These are phyloP conservation scores for Perca fluviatilis DNA, from an alignment of 2,113 vertebrate species.

Conservation along the genomic window DNA sequence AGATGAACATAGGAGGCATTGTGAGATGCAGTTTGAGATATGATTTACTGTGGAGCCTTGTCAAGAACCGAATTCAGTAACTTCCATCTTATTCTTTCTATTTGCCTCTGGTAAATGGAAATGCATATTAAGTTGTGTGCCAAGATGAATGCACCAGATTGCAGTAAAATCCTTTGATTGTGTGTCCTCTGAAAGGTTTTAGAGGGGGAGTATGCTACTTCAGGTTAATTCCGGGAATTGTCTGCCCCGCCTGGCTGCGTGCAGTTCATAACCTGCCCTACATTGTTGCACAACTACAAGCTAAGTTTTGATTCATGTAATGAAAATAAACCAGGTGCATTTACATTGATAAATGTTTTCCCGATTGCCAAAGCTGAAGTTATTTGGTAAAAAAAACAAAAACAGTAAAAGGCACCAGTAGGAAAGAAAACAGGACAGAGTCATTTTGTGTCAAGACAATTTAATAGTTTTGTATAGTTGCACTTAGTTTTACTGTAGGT, in stretches of 20 bases:
- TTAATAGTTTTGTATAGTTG: slow-evolving; percentile 10
- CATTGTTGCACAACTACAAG: slow-evolving; percentile 31
- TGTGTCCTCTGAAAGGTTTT: not conserved
- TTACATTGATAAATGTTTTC: not conserved
- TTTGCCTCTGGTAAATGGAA: not conserved
- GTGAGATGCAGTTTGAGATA: not conserved
- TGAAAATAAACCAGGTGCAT: slow-evolving; percentile 1
- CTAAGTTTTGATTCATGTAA: slow-evolving; percentile 9
- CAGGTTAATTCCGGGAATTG: not conserved
- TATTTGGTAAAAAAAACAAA: too few relatives aligned
- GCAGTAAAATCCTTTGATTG: not conserved
- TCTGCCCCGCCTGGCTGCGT: slow-evolving; percentile 18
- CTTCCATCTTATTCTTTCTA: not conserved
- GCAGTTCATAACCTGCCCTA: slow-evolving; percentile 50
- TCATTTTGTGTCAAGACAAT: not conserved
- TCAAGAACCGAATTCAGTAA: not conserved
- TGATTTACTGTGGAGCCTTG: not conserved
- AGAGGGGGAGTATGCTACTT: not conserved
- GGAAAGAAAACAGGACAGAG: not conserved
- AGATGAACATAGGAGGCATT: not conserved
- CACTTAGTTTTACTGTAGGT: not conserved
- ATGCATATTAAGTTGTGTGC: not conserved
- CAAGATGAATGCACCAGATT: not conserved
- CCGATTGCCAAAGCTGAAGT: not conserved
- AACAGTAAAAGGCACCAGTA: not conserved